These are phyloP conservation scores for Isotomurus palustris DNA, from an alignment of 2,888 invertebrate species.

Conservation along the genomic window DNA sequence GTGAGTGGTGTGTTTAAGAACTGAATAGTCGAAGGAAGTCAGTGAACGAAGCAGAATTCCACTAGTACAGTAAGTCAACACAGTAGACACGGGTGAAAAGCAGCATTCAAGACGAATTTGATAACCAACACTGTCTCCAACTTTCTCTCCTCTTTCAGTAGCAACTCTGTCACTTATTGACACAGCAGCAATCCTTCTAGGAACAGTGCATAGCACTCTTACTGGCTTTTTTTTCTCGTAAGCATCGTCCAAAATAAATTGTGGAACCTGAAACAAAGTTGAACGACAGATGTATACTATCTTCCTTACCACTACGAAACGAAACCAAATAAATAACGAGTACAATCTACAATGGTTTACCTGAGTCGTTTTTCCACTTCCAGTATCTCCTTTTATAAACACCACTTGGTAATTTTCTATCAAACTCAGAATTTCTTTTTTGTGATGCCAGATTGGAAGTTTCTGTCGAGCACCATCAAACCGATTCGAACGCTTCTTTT, in stretches of 20 bases:
- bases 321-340: too few species aligned
- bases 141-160: slow-evolving; percentile 56
- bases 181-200: slow-evolving; percentile 83
- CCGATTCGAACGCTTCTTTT: slow-evolving; percentile 10
- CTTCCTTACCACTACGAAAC: too few species aligned
- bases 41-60: slow-evolving; percentile 82
- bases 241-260: slow-evolving; percentile 78
- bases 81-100: slow-evolving; percentile 66
- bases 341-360: slow-evolving; percentile 47
- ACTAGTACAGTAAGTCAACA: slow-evolving; percentile 86
- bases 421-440: slow-evolving; percentile 62
- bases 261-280: slow-evolving; percentile 63
- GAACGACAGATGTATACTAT: too few species aligned
- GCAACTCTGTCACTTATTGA: slow-evolving; percentile 82
- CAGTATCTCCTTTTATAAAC: slow-evolving; percentile 70
- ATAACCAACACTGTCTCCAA: slow-evolving; percentile 69
- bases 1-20: slow-evolving; percentile 71
- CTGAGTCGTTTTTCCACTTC: slow-evolving; percentile 93
- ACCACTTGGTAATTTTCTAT: slow-evolving; percentile 63
- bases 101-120: slow-evolving; percentile 87
- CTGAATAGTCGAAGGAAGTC: slow-evolving; percentile 64
- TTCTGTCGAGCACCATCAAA: slow-evolving; percentile 52
- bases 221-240: slow-evolving; percentile 60
- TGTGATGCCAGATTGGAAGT: slow-evolving; percentile 65
- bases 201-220: slow-evolving; percentile 88